Evolutionary conservation across 1,140 invertebrate genomes (phyloP).

Genomic region (Mya arenaria): DNA sequence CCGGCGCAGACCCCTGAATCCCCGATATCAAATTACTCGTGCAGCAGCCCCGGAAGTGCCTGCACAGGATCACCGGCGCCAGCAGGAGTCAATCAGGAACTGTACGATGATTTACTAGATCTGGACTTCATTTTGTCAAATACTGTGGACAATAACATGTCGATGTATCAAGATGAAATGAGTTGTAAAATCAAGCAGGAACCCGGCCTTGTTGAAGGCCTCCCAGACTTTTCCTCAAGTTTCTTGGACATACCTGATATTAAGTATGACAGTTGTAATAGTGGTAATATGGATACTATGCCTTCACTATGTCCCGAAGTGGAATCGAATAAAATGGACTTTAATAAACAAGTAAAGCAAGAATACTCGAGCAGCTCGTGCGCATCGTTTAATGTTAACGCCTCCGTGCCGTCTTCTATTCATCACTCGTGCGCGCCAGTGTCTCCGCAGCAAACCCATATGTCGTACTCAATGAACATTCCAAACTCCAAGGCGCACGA

Average conservation of each 20-base stretch:
- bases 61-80: slow-evolving; percentile 33
- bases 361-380: slow-evolving; percentile 69
- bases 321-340: slow-evolving; percentile 65
- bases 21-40: slow-evolving; percentile 48
- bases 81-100: slow-evolving; percentile 33
- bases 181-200: slow-evolving; percentile 71
- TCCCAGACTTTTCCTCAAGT: slow-evolving; percentile 78
- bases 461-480: slow-evolving; percentile 70
- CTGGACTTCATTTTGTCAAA: slow-evolving; percentile 80
- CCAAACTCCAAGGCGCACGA: slow-evolving; percentile 83
- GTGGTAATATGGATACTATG: neutral
- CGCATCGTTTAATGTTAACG: slow-evolving; percentile 61
- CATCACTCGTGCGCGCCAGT: slow-evolving; percentile 56
- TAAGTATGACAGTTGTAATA: slow-evolving; percentile 70
- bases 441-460: slow-evolving; percentile 63
- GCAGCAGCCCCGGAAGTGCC: slow-evolving; percentile 15
- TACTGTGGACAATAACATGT: slow-evolving; percentile 63
- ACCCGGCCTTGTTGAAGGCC: slow-evolving; percentile 48
- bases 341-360: slow-evolving; percentile 70
- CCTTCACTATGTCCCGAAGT: slow-evolving; percentile 31
- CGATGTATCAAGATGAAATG: slow-evolving; percentile 71
- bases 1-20: slow-evolving; percentile 40
- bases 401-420: slow-evolving; percentile 33
- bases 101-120: slow-evolving; percentile 78
- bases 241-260: slow-evolving; percentile 80